Evolutionary conservation across 2,888 invertebrate species (phyloP).

Genomic region (Luperina nickerlii): DNA sequence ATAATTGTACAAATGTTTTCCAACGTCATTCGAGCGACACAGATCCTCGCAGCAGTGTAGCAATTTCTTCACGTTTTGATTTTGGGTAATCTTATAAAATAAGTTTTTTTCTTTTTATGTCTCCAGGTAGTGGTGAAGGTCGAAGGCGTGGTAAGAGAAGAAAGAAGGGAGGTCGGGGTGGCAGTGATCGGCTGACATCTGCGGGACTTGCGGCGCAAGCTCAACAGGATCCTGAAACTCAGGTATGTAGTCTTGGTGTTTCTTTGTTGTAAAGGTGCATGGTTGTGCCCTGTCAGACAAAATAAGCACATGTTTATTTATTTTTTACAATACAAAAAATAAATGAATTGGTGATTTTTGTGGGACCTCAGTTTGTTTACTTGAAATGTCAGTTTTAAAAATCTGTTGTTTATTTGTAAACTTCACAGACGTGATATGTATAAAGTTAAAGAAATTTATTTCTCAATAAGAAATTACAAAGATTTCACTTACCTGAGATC

Average conservation of each 20-base stretch:
- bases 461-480: no score
- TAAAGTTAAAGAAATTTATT: no score
- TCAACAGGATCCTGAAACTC: constrained; percentile 93
- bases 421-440: no score
- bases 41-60: neutral
- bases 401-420: no score
- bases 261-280: neutral
- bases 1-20: neutral
- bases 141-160: constrained; percentile 91
- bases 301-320: neutral
- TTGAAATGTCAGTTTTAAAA: no score
- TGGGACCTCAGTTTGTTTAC: no score
- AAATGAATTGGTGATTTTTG: no score
- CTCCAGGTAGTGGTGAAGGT: constrained; percentile 77
- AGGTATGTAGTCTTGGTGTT: constrained; percentile 77
- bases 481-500: no score
- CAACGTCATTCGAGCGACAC: neutral
- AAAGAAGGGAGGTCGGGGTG: constrained; percentile 88
- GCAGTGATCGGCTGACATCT: constrained; percentile 86
- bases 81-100: neutral
- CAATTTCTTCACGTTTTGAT: neutral
- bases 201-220: constrained; percentile 87
- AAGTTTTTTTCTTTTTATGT: neutral
- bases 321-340: no score
- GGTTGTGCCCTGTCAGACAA: neutral